phyloP scores from a whole-genome alignment of 2,113 vertebrate genomes.

The Rhinopomastus cyanomelas region DNA sequence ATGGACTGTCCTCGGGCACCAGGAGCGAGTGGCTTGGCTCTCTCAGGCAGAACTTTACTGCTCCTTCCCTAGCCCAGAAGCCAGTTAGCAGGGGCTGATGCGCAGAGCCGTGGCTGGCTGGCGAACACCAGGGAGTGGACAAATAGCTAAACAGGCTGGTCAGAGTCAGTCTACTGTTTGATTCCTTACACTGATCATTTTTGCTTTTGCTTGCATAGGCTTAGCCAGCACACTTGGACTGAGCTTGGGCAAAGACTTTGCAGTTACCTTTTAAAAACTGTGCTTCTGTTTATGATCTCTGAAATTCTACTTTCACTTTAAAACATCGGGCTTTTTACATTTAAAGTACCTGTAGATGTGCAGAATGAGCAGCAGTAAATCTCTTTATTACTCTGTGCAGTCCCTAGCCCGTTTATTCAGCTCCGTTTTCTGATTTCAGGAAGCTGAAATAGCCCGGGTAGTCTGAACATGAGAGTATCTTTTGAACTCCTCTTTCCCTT shows the following conservation, averaged over 20 bases:
- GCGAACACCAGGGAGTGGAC: not conserved
- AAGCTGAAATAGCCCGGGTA: not conserved
- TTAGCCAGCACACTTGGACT: not conserved
- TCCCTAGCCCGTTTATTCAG: not conserved
- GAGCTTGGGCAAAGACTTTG: not conserved
- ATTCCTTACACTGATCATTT: not conserved
- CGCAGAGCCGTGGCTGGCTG: not conserved
- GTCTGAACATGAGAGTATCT: not conserved
- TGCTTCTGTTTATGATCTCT: not conserved
- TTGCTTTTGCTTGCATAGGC: not conserved
- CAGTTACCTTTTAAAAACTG: not conserved
- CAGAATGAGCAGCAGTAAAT: not conserved
- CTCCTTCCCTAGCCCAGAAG: not conserved
- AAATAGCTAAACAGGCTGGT: not conserved
- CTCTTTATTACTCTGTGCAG: not conserved
- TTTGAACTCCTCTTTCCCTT: not conserved
- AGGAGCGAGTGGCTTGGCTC: not conserved
- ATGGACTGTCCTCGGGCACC: not conserved
- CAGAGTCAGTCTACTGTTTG: not conserved
- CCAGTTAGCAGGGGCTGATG: not conserved
- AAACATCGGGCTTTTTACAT: not conserved
- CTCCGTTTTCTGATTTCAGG: not conserved
- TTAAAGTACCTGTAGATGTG: not conserved
- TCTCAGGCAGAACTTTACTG: not conserved
- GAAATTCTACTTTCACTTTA: not conserved